Conservation (phyloP, 1,140 invertebrate genomes). For the Hyles vespertilio region DNA sequence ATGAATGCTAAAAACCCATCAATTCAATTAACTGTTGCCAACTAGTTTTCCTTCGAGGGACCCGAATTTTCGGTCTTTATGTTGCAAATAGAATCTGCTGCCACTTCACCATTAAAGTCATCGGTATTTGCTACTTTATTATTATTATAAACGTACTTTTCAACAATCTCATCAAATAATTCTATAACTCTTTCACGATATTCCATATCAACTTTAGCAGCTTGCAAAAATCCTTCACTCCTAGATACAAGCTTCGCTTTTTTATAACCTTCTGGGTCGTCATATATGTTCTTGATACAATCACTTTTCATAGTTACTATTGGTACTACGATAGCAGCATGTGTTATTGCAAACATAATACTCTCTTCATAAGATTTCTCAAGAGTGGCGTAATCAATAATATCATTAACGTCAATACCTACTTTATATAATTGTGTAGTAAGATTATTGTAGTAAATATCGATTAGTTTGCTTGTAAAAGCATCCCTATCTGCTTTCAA, state of each 20-base stretch:
- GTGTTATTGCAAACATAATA: conserved; percentile 67
- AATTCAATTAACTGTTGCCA: too few relatives aligned
- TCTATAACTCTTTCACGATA: conserved; percentile 63
- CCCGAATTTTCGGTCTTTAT: too few relatives aligned
- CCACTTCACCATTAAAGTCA: too few relatives aligned
- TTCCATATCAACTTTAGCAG: conserved; percentile 51
- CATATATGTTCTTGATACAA: conserved; percentile 48
- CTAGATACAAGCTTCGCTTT: conserved; percentile 61
- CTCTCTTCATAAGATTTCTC: conserved; percentile 59
- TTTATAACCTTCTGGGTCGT: conserved; percentile 46
- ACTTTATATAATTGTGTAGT: conserved; percentile 51
- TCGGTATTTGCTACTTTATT: too few relatives aligned
- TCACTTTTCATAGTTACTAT: conserved; percentile 55
- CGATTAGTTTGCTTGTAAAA: conserved; percentile 49
- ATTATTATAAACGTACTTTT: conserved; percentile 49
- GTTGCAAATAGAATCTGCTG: too few relatives aligned
- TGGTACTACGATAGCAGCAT: conserved; percentile 72
- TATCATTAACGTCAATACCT: conserved; percentile 41
- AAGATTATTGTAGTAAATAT: conserved; percentile 66
- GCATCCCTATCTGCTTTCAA: conserved; percentile 51
- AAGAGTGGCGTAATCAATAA: conserved; percentile 46
- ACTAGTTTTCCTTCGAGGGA: too few relatives aligned
- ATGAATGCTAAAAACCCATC: too few relatives aligned
- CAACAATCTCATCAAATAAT: conserved; percentile 71
- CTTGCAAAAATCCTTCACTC: conserved; percentile 64